Evolutionary conservation across 2,797 vertebrate species (phyloP).

Genomic region (Thalassophryne amazonica): DNA sequence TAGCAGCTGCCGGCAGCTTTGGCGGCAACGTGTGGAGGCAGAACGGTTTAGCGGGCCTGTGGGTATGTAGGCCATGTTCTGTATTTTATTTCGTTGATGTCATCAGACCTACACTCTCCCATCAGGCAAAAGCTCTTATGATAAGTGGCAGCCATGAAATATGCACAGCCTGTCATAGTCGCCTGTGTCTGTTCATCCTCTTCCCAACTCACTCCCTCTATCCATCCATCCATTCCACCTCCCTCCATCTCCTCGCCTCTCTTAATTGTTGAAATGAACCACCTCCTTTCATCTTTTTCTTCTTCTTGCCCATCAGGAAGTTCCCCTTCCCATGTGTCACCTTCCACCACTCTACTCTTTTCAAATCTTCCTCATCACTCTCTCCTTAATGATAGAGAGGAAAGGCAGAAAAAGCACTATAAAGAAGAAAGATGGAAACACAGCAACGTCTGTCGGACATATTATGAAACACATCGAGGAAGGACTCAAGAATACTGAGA

Average conservation of each 20-base stretch:
- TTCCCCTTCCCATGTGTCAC: slow-evolving; percentile 4
- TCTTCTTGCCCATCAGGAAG: slow-evolving; percentile 4
- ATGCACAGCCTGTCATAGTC: slow-evolving; percentile 73
- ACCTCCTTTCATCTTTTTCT: slow-evolving; percentile 10
- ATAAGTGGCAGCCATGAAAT: slow-evolving; percentile 82
- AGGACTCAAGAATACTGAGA: too few relatives aligned
- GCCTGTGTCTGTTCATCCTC: slow-evolving; percentile 51
- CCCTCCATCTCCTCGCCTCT: slow-evolving; percentile 3
- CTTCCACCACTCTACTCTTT: slow-evolving; percentile 18
- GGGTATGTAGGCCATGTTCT: slow-evolving; percentile 66
- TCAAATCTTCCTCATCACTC: not conserved
- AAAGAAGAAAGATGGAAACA: too few relatives aligned
- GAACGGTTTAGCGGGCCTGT: slow-evolving; percentile 57
- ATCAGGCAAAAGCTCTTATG: slow-evolving; percentile 76
- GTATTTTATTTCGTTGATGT: slow-evolving; percentile 73
- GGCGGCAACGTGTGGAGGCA: slow-evolving; percentile 29
- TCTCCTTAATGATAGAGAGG: not conserved
- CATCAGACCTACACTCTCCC: slow-evolving; percentile 63
- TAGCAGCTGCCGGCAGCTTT: slow-evolving; percentile 42
- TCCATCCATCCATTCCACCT: slow-evolving; percentile 23
- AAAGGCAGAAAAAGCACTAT: too few relatives aligned
- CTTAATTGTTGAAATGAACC: slow-evolving; percentile 3
- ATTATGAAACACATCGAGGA: too few relatives aligned
- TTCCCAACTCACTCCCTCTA: slow-evolving; percentile 23
- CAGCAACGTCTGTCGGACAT: too few relatives aligned